Percentiles rank a stretch among this genome's conserved stretches.
Evolutionary conservation across 2,888 invertebrate species (phyloP).

Genomic region (Drosophila melanosoma): DNA sequence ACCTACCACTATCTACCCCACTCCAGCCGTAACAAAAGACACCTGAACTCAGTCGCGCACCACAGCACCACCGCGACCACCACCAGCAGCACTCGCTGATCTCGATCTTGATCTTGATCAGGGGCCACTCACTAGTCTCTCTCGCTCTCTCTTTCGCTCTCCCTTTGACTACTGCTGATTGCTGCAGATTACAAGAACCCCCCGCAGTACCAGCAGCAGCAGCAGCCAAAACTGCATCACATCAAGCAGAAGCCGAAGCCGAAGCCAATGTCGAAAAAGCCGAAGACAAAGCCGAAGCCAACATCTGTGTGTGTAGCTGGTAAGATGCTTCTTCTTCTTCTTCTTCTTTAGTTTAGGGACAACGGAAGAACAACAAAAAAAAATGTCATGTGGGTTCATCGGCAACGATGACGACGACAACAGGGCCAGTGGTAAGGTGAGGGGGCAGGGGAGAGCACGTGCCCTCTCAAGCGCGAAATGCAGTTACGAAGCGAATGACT

Average conservation of each 20-base stretch:
- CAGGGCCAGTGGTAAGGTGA: not conserved
- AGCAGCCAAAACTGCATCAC: slow-evolving; percentile 34
- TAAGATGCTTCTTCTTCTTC: slow-evolving; percentile 9
- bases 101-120: slow-evolving; percentile 20
- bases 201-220: slow-evolving; percentile 10
- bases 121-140: slow-evolving; percentile 1
- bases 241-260: slow-evolving; percentile 1
- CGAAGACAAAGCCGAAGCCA: not conserved
- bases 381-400: slow-evolving; percentile 77
- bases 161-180: slow-evolving; percentile 5
- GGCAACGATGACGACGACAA: slow-evolving; percentile 13
- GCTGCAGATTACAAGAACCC: slow-evolving; percentile 24
- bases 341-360: slow-evolving; percentile 21
- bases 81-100: slow-evolving; percentile 6
- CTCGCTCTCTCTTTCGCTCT: not conserved
- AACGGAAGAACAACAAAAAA: slow-evolving; percentile 3
- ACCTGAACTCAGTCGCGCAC: slow-evolving; percentile 32
- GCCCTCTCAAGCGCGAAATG: slow-evolving; percentile 81
- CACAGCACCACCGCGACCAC: slow-evolving; percentile 5
- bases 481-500: slow-evolving; percentile 57
- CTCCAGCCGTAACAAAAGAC: slow-evolving; percentile 11
- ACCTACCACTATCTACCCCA: slow-evolving; percentile 1
- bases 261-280: not conserved
- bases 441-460: slow-evolving; percentile 62
- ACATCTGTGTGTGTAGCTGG: slow-evolving; percentile 16